Conservation (phyloP, 2,113 vertebrate species). For the Calidris pugnax region DNA sequence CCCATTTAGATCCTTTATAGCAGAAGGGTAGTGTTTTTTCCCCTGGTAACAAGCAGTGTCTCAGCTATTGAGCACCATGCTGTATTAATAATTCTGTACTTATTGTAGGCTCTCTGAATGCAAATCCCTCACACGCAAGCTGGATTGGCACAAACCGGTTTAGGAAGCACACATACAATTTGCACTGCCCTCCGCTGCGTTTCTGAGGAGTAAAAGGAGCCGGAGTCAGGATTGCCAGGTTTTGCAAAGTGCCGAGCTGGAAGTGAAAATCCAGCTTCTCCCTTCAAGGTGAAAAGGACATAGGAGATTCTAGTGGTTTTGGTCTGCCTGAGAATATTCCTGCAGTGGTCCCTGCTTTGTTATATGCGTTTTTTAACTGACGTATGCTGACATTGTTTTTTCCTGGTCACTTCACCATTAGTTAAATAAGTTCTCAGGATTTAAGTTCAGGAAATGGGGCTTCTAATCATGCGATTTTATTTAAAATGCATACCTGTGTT, state of each 20-base stretch:
- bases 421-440: neutral
- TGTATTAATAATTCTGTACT: constrained; percentile 54
- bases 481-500: neutral
- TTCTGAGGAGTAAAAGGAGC: neutral
- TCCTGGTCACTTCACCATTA: neutral
- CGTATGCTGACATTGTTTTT: neutral
- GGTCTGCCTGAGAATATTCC: neutral
- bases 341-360: neutral
- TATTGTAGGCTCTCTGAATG: constrained; percentile 21
- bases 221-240: constrained; percentile 16
- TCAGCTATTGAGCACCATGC: neutral
- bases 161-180: neutral
- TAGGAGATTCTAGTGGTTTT: neutral
- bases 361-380: neutral
- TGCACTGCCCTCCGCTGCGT: constrained; percentile 25
- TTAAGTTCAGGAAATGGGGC: neutral
- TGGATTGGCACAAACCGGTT: neutral
- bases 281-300: constrained; percentile 57
- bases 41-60: constrained; percentile 12
- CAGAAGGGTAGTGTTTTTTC: constrained; percentile 20
- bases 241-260: neutral
- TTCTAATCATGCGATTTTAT: neutral
- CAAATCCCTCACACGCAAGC: neutral
- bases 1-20: constrained; percentile 36
- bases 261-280: constrained; percentile 28